phyloP scores from a whole-genome alignment of 1,140 invertebrate species.

The Pseudobourletiella spinata region DNA sequence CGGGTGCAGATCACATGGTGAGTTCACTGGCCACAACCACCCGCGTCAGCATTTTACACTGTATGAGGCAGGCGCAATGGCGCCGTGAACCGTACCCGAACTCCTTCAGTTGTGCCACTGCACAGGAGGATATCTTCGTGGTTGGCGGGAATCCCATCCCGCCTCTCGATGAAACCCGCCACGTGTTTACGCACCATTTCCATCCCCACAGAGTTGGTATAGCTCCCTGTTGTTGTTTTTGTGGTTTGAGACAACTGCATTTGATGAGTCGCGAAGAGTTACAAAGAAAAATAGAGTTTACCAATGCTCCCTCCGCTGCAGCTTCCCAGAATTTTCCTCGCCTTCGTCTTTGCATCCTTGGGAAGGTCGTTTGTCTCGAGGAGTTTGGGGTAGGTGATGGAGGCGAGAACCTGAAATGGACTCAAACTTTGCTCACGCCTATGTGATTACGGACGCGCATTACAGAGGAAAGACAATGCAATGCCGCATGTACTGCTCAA shows the following conservation, averaged over 20 bases:
- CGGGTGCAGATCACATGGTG: no score
- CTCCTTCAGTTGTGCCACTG: slow-evolving; percentile 83
- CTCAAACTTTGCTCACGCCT: slow-evolving; percentile 13
- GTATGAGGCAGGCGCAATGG: no score
- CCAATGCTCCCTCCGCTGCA: slow-evolving; percentile 75
- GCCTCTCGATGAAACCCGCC: slow-evolving; percentile 73
- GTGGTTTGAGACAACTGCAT: not conserved
- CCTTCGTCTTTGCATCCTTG: slow-evolving; percentile 73
- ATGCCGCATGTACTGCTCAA: not conserved
- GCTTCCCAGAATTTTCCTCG: slow-evolving; percentile 58
- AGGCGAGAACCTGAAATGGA: slow-evolving; percentile 58
- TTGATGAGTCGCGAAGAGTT: not conserved
- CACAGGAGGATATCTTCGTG: slow-evolving; percentile 76
- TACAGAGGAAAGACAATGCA: not conserved
- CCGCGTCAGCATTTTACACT: not conserved
- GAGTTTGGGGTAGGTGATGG: slow-evolving; percentile 66
- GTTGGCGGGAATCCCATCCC: slow-evolving; percentile 69
- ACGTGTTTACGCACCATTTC: slow-evolving; percentile 82
- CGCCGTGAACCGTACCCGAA: slow-evolving; percentile 41
- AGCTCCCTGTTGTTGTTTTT: slow-evolving; percentile 57
- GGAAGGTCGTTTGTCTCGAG: slow-evolving; percentile 66
- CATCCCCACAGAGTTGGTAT: slow-evolving; percentile 87
- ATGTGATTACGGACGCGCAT: no score
- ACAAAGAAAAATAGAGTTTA: slow-evolving; percentile 46
- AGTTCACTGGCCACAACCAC: no score